These are phyloP conservation scores for Esox masquinongy DNA, from an alignment of 2,797 vertebrate genomes.

Conservation along the genomic window DNA sequence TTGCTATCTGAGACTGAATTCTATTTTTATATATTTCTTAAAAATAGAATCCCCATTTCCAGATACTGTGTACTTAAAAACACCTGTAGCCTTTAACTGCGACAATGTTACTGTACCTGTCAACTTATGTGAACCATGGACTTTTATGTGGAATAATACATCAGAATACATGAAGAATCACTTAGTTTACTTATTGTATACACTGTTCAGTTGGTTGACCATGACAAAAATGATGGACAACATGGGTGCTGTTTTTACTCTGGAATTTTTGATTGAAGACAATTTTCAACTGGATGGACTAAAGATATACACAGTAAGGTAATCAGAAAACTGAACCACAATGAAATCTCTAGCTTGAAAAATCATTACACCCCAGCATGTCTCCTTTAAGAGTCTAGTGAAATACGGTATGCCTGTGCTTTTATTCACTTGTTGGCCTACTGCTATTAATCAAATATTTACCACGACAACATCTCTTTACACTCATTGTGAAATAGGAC, in stretches of 20 bases:
- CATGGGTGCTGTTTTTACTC: not conserved
- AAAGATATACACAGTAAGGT: not conserved
- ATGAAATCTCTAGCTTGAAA: not conserved
- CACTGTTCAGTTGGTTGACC: not conserved
- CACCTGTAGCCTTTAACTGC: conserved; percentile 11
- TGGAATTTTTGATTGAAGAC: not conserved
- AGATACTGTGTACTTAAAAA: conserved; percentile 40
- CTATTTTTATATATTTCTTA: conserved; percentile 21
- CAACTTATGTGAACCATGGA: conserved; percentile 27
- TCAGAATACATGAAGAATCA: not conserved
- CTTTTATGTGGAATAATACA: conserved; percentile 25
- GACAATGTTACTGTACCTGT: conserved; percentile 39
- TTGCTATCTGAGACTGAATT: conserved; percentile 8
- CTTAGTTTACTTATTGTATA: conserved; percentile 40
- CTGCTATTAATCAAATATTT: not conserved
- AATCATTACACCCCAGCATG: not conserved
- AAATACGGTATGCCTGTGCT: conserved; percentile 11
- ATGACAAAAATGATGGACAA: not conserved
- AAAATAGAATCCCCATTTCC: no score
- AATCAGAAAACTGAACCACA: not conserved
- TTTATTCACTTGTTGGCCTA: conserved; percentile 25
- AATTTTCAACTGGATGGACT: not conserved
- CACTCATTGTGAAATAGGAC: not conserved
- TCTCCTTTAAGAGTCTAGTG: conserved; percentile 19
- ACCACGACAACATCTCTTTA: not conserved